Base-by-base conservation (phyloP, 2,797 vertebrate species). In the Muraenolepis orangiensis region DNA sequence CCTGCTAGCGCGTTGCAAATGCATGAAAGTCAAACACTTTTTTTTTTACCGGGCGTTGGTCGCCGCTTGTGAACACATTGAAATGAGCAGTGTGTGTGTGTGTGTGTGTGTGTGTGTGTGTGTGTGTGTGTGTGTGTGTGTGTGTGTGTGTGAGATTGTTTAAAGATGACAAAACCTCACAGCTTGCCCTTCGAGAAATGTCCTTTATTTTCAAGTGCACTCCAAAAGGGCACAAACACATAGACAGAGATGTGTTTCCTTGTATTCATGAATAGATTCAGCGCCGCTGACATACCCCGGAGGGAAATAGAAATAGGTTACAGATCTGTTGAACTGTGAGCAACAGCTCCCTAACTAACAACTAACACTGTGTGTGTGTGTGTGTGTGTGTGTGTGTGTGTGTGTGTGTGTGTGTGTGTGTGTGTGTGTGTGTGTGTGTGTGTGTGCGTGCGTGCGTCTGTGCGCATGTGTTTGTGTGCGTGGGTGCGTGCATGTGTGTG, bases 1-100 rank as follows among this genome's bases (percentile, higher is more conserved):
- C 75, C 81, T 74, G 71, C 84, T 89, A 74, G 79, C 51, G 79
- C 76, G 81, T 86, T 83, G 71, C n/a, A n/a, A n/a, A n/a, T n/a
- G n/a, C 77, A 77, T 78, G 46, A 81, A 85, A 80, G 78, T 40
- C 75, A 80, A 81, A 46, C 77, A 72, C 57, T 72, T 66, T 72
- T 66, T 30, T 16, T 29, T 75, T 36, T 18, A n/a, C 29, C 67
- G 29, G 71, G 81, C 72, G 77, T 66, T 80, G 68, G 73, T 75
- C n/a, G n/a, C 70, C 42, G 32, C 38, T 36, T 70, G 28, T 42
- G 28, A 29, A 72, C 76, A 61, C 26, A 38, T 66, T 30, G 51
- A 46, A 66, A 10, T 14, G 4, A 66, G 74, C 71, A 74, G 10
- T n/a, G 76, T 51, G 14, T 68, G 77, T 75, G 10, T n/a, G 76